These are phyloP conservation scores for Entomobrya proxima DNA, from an alignment of 2,888 invertebrate species.

Conservation along the genomic window DNA sequence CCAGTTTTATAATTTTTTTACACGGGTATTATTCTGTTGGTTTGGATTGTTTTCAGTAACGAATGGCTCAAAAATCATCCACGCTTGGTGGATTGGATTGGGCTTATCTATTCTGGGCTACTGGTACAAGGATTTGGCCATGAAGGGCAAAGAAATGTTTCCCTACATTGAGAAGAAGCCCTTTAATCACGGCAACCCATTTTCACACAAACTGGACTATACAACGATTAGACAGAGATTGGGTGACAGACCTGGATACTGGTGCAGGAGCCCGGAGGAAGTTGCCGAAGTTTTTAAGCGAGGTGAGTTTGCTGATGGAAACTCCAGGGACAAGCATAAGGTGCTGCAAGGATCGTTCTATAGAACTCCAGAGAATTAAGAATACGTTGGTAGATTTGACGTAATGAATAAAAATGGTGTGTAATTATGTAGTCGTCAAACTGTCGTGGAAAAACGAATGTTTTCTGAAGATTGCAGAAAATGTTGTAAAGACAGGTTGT, in stretches of 20 bases:
- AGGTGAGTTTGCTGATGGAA: constrained; percentile 52
- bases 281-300: constrained; percentile 35
- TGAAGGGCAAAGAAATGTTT: constrained; percentile 43
- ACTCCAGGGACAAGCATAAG: not conserved
- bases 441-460: too few species aligned
- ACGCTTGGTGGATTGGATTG: too few species aligned
- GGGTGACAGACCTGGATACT: constrained; percentile 50
- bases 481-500: too few species aligned
- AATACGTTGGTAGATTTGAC: too few species aligned
- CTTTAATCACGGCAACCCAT: constrained; percentile 40
- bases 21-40: too few species aligned
- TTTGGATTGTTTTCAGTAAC: too few species aligned
- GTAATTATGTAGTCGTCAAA: too few species aligned
- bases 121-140: constrained; percentile 53
- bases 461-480: too few species aligned
- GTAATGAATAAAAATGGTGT: too few species aligned
- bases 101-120: constrained; percentile 48
- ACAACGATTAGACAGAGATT: not conserved
- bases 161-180: not conserved
- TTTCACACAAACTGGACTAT: constrained; percentile 65
- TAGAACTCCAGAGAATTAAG: too few species aligned
- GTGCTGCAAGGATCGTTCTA: not conserved
- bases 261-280: constrained; percentile 65
- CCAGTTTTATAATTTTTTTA: not conserved
- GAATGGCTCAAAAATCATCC: too few species aligned